Percentiles rank a stretch among this genome's conserved stretches.
These are phyloP conservation scores for Channallabes apus DNA, from an alignment of 2,797 vertebrate species.

Conservation along the genomic window DNA sequence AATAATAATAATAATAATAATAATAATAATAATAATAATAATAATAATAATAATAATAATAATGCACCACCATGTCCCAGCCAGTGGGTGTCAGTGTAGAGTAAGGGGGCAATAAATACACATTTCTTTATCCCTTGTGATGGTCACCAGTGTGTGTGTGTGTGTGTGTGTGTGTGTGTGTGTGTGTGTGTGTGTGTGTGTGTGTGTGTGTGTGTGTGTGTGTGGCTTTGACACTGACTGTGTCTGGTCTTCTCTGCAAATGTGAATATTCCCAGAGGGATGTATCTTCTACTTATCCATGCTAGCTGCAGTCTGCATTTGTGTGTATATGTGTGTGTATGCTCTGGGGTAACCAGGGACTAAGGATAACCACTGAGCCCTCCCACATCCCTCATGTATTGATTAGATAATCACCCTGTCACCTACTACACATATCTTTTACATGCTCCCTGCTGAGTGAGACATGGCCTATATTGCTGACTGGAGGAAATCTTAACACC, in stretches of 20 bases:
- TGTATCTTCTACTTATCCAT: conserved; percentile 52
- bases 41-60: not conserved
- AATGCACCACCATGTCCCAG: conserved; percentile 17
- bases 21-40: not conserved
- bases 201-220: conserved; percentile 28
- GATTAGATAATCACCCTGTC: conserved; percentile 80
- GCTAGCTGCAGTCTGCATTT: conserved; percentile 22
- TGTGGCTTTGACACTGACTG: conserved; percentile 17
- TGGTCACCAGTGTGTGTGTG: conserved; percentile 13
- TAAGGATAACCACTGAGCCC: conserved; percentile 22
- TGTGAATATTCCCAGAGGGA: conserved; percentile 44
- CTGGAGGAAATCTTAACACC: conserved; percentile 43
- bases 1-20: not conserved
- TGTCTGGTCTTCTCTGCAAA: conserved; percentile 36
- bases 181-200: conserved; percentile 26
- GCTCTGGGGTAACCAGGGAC: not conserved
- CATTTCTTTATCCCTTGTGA: not conserved
- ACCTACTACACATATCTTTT: conserved; percentile 69
- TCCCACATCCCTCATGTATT: conserved; percentile 64
- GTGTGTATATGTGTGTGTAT: conserved; percentile 33
- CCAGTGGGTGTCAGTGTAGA: conserved; percentile 51
- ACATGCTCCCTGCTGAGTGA: conserved; percentile 70
- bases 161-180: conserved; percentile 26
- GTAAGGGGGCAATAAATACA: conserved; percentile 9
- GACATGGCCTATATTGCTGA: conserved; percentile 56